Evolutionary conservation across 2,888 invertebrate genomes (phyloP), one percentile per base, ranked within the genome.

Genomic region (Strigamia crassipes): DNA sequence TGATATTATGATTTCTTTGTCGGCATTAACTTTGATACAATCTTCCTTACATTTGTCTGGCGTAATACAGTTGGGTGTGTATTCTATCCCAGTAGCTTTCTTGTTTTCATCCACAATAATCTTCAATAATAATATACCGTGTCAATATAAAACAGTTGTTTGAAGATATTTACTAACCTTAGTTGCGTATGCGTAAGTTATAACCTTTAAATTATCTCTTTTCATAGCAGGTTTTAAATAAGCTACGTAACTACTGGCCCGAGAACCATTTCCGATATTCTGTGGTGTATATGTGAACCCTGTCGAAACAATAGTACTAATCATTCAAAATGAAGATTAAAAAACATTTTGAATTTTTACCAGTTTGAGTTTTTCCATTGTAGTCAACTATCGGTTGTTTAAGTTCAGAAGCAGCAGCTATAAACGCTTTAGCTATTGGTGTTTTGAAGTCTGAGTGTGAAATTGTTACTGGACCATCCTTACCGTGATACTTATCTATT

Each of bases 1-100:
- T 31, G 80, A 80, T 27, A 80, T 42, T 5, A 80, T 51, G 8
- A 80, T 23, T 80, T 80, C 80, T 12, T 80, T 80, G 1, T 18
- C 23, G 1, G 80, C 80, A 51, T 80, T 80, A 13, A 15, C 80
- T 10, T n/a, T n/a, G n/a, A 21, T 46, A 8, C 46, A 46, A 3
- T 21, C n/a, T n/a, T n/a, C n/a, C n/a, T n/a, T n/a, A n/a, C n/a
- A n/a, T n/a, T n/a, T n/a, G n/a, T n/a, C n/a, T n/a, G n/a, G n/a
- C n/a, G n/a, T n/a, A n/a, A n/a, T n/a, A n/a, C n/a, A n/a, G n/a
- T n/a, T n/a, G n/a, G n/a, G n/a, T n/a, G n/a, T n/a, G 41, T 41
- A 51, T 4, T 21, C 2, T 15, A 80, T 27, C 0, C 80, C 51
- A 18, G 51, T 46, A 42, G 80, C 80, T 80, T 1, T n/a, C 13